Base-by-base conservation (phyloP, 1,140 invertebrate species). In the Procambarus virginalis region DNA sequence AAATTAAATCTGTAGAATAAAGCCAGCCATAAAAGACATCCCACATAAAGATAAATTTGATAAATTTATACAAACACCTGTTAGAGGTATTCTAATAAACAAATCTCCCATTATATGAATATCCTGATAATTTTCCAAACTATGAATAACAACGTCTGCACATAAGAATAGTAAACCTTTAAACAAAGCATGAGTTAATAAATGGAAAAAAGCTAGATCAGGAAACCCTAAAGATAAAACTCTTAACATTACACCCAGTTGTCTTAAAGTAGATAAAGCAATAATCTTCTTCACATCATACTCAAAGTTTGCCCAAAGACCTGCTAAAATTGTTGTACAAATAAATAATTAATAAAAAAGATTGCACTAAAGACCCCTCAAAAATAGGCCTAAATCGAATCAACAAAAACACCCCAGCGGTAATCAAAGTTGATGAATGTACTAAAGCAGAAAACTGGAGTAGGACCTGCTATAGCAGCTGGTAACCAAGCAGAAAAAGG, bases 251-350 rank as follows among this genome's bases (percentile, higher is more conserved):
- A 91, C 79, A 6, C 80, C 91, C 55, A 89, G 8, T 20, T 89
- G 91, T 5, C 91, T 91, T 46, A 91, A 84, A 1, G 86, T 91
- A 45, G 86, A 84, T n/a, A 91, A 60, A 64, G 86, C 91, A 84
- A 55, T 55, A 8, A 55, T 55, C 51, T 8, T 10, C 51, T 55
- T 10, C 51, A 55, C 5, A 5, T 55, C 51, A 55, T 9, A 55
- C 51, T 55, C 51, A 55, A 55, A 55, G 6, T 55, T 55, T 9
- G 51, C 51, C 51, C 51, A 2, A 8, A 55, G 12, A 8, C 51
- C 2, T 1, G 51, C 51, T 12, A 55, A 0, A 55, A 55, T 4
- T 12, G 12, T 5, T 55, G 51, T 55, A 55, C 51, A 55, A 55
- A 5, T n/a, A 55, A 55, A 55, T 55, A 55, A 55, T 55, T 55